Percentiles rank a stretch among this genome's conserved stretches.
Conservation (phyloP, 2,797 vertebrate genomes). For the Acanthornis magna region DNA sequence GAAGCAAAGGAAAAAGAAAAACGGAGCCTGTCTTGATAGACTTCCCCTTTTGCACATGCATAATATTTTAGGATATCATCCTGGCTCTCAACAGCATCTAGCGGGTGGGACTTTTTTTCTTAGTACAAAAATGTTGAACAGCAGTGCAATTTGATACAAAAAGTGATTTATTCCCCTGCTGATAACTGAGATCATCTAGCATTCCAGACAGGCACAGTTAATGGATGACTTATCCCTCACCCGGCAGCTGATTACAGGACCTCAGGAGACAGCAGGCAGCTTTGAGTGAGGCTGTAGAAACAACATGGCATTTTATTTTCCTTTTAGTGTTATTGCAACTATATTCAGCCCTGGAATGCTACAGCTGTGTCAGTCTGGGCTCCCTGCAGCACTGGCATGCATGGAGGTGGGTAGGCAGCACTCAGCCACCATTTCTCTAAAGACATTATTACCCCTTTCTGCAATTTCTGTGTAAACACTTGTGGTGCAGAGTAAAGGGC, state of each 20-base stretch:
- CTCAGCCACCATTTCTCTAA: neutral
- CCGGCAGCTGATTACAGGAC: conserved; percentile 54
- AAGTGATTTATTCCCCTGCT: conserved; percentile 71
- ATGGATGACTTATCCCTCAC: conserved; percentile 75
- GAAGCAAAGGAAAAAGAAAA: neutral
- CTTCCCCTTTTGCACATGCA: neutral
- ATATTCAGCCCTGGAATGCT: conserved; percentile 29
- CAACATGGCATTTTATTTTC: conserved; percentile 38
- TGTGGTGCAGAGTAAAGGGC: neutral
- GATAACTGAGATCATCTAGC: conserved; percentile 74
- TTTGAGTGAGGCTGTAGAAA: conserved; percentile 55
- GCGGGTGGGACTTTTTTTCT: neutral
- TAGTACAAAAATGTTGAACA: conserved; percentile 34
- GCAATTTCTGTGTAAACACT: neutral
- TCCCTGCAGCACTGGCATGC: neutral
- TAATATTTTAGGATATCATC: neutral
- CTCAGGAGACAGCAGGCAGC: conserved; percentile 56
- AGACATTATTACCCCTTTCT: neutral
- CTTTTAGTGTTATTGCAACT: conserved; percentile 44
- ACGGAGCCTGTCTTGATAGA: neutral
- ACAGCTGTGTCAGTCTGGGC: neutral
- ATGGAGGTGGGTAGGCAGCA: neutral
- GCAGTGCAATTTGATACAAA: conserved; percentile 43
- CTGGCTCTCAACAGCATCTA: neutral
- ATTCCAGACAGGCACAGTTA: conserved; percentile 70